These are phyloP conservation scores for Ormia ochracea DNA, from an alignment of 2,888 invertebrate species.

Conservation along the genomic window DNA sequence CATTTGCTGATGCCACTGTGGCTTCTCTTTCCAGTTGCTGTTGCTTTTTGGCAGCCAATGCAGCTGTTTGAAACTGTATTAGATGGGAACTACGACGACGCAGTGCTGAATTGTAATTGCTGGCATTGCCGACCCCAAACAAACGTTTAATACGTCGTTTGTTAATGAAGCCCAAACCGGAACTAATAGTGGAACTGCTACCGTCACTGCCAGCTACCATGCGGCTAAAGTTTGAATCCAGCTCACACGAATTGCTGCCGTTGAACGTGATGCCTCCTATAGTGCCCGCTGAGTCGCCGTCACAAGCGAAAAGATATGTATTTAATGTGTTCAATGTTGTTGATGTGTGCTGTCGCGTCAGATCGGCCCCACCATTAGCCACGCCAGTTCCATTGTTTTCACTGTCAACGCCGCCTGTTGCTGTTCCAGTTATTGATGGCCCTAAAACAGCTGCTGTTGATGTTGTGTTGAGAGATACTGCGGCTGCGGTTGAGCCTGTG, in stretches of 20 bases:
- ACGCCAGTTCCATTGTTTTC: conserved; percentile 63
- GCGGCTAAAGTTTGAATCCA: conserved; percentile 75
- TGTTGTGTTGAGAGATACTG: conserved; percentile 36
- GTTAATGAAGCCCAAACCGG: conserved; percentile 71
- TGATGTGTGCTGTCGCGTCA: conserved; percentile 70
- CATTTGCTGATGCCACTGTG: conserved; percentile 69
- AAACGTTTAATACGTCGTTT: conserved; percentile 71
- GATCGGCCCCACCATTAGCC: conserved; percentile 64
- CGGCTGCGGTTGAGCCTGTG: conserved; percentile 68
- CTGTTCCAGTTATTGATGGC: conserved; percentile 24
- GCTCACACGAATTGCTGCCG: conserved; percentile 72
- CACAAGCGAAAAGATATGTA: conserved; percentile 75
- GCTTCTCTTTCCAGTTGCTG: conserved; percentile 70
- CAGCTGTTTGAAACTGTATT: conserved; percentile 69
- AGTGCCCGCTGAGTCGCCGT: conserved; percentile 69
- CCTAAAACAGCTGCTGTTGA: conserved; percentile 51
- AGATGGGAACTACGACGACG: conserved; percentile 71
- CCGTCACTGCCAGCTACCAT: conserved; percentile 72
- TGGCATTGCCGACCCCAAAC: conserved; percentile 68
- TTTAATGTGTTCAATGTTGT: conserved; percentile 74
- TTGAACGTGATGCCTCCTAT: conserved; percentile 70
- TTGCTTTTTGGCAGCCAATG: conserved; percentile 67
- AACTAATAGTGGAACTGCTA: conserved; percentile 59
- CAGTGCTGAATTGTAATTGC: conserved; percentile 65
- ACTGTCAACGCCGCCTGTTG: conserved; percentile 61